phyloP scores from a whole-genome alignment of 2,888 invertebrate species.

The Colletes collaris region DNA sequence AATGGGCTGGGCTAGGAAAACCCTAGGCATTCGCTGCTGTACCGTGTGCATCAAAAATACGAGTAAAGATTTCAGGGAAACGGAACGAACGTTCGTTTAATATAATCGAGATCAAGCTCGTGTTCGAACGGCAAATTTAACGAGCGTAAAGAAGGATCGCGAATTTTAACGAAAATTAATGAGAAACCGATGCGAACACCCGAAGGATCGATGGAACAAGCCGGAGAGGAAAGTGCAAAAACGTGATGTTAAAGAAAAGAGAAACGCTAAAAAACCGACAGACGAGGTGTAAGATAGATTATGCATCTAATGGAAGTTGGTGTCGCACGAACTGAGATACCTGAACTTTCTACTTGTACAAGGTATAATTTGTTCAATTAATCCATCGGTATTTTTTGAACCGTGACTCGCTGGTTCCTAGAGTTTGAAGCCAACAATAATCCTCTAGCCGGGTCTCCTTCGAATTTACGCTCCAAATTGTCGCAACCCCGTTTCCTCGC shows the following conservation, averaged over 20 bases:
- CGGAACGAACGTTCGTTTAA: constrained; percentile 35
- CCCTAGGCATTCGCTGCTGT: too few species aligned
- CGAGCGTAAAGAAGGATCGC: constrained; percentile 21
- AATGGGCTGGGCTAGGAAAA: too few species aligned
- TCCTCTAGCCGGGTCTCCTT: not conserved
- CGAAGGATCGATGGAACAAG: constrained; percentile 51
- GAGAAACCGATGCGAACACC: constrained; percentile 57
- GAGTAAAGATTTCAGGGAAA: too few species aligned
- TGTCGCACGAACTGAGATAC: too few species aligned
- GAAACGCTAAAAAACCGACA: constrained; percentile 8
- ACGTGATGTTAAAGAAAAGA: constrained; percentile 14
- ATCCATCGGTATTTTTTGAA: not conserved
- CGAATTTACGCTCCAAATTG: not conserved
- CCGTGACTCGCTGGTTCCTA: not conserved
- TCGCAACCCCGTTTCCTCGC: constrained; percentile 7
- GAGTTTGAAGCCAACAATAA: not conserved
- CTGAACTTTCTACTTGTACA: constrained; percentile 4
- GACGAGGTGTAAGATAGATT: not conserved
- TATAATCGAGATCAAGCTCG: not conserved
- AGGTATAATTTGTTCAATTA: constrained; percentile 17
- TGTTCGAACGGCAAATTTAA: constrained; percentile 54
- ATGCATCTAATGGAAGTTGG: too few species aligned
- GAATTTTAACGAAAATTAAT: constrained; percentile 60
- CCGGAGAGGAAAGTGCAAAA: constrained; percentile 29
- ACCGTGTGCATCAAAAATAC: too few species aligned